These are phyloP conservation scores for Chorisops tibialis DNA, from an alignment of 2,888 invertebrate species.

Conservation along the genomic window DNA sequence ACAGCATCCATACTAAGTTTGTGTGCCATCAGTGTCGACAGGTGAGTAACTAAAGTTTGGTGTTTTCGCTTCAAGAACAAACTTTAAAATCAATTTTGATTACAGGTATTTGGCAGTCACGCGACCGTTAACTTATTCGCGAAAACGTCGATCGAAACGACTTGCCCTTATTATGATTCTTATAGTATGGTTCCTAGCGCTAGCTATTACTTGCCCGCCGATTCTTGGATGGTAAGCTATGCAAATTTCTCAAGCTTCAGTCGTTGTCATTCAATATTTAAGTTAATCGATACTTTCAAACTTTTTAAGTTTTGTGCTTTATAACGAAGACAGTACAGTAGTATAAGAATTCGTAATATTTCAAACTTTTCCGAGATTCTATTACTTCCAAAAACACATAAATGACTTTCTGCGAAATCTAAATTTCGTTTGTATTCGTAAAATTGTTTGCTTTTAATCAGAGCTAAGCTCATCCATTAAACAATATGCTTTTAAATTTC, in stretches of 20 bases:
- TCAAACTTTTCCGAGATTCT: no score
- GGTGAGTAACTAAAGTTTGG: slow-evolving; percentile 46
- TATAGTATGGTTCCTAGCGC: slow-evolving; percentile 86
- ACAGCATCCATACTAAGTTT: slow-evolving; percentile 91
- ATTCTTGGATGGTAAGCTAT: slow-evolving; percentile 80
- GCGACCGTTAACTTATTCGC: slow-evolving; percentile 87
- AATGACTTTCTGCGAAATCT: not conserved
- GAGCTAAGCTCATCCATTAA: not conserved
- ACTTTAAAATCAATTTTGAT: slow-evolving; percentile 31
- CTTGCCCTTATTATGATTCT: slow-evolving; percentile 85
- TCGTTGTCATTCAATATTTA: not conserved
- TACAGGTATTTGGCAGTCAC: slow-evolving; percentile 86
- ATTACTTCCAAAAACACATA: no score
- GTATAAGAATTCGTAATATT: not conserved
- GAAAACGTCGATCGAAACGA: slow-evolving; percentile 79
- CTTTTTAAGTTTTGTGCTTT: not conserved
- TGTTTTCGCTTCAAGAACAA: no score
- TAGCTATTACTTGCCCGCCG: slow-evolving; percentile 89
- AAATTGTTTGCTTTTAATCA: slow-evolving; percentile 15
- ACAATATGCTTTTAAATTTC: not conserved
- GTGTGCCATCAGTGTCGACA: slow-evolving; percentile 88
- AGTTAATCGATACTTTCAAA: not conserved
- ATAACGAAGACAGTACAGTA: not conserved
- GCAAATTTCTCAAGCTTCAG: not conserved
- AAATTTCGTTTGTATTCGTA: not conserved